phyloP scores from a whole-genome alignment of 2,113 vertebrate species.

The Balaenoptera acutorostrata region DNA sequence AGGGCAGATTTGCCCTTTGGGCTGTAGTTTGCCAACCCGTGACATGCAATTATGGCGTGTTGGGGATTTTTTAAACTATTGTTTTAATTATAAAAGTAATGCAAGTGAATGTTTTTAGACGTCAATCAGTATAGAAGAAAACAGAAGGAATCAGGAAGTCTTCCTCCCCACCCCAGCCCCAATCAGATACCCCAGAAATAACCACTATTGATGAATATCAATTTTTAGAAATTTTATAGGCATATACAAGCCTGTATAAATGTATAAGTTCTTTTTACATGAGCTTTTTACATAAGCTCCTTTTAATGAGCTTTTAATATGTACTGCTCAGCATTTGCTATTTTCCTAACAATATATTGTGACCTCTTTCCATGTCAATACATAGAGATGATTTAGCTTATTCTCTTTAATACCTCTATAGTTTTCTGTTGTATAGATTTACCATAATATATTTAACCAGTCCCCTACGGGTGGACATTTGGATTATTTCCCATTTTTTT shows the following conservation, averaged over 20 bases:
- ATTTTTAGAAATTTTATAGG: constrained; percentile 33
- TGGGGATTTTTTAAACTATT: neutral
- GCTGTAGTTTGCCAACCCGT: neutral
- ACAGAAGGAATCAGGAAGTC: constrained; percentile 14
- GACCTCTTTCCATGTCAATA: neutral
- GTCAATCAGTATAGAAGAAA: neutral
- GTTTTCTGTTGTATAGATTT: neutral
- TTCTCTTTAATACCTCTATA: neutral
- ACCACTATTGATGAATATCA: neutral
- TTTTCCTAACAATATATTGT: neutral
- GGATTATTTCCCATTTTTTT: neutral
- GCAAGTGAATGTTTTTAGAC: neutral
- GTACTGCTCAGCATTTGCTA: neutral
- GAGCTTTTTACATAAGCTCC: no score
- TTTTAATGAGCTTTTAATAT: neutral
- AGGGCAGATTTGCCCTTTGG: neutral
- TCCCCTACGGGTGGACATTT: neutral
- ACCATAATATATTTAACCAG: neutral
- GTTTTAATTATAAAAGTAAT: constrained; percentile 37
- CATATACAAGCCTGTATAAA: neutral
- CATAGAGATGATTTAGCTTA: neutral
- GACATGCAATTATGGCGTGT: neutral
- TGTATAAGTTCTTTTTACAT: neutral
- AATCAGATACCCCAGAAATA: constrained; percentile 4
- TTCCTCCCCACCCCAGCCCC: neutral